phyloP scores from a whole-genome alignment of 2,888 invertebrate genomes.

The Ormyrus pomaceus region DNA sequence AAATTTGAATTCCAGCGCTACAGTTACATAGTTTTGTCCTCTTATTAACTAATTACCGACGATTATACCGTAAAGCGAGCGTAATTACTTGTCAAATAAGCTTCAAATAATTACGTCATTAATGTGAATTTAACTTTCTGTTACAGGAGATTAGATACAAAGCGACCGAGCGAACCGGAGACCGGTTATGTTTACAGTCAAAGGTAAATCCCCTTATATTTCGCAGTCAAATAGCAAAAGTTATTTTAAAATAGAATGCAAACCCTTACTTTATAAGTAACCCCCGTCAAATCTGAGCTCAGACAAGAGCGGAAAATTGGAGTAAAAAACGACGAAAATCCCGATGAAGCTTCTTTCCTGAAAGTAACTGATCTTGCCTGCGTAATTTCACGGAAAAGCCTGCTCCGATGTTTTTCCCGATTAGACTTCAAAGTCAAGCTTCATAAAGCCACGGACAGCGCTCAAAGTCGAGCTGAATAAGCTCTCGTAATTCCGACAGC shows the following conservation, averaged over 20 bases:
- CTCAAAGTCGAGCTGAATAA: too few relatives aligned
- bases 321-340: background rate
- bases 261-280: too few relatives aligned
- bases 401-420: background rate
- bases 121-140: conserved; percentile 9
- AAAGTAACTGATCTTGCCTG: background rate
- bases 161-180: conserved; percentile 47
- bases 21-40: background rate
- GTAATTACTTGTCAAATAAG: background rate
- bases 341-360: background rate
- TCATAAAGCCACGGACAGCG: conserved; percentile 13
- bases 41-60: background rate
- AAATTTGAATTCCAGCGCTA: conserved; percentile 2
- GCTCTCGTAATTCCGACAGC: too few relatives aligned
- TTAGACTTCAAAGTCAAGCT: conserved; percentile 35
- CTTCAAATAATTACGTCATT: too few relatives aligned
- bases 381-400: conserved; percentile 8
- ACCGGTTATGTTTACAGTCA: conserved; percentile 53
- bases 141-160: conserved; percentile 52
- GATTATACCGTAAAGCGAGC: background rate
- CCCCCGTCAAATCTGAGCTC: background rate
- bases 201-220: conserved; percentile 39
- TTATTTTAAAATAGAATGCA: too few relatives aligned
- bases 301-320: background rate
- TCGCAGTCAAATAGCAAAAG: background rate